phyloP scores from a whole-genome alignment of 2,888 invertebrate species.

The Rotaria socialis region DNA sequence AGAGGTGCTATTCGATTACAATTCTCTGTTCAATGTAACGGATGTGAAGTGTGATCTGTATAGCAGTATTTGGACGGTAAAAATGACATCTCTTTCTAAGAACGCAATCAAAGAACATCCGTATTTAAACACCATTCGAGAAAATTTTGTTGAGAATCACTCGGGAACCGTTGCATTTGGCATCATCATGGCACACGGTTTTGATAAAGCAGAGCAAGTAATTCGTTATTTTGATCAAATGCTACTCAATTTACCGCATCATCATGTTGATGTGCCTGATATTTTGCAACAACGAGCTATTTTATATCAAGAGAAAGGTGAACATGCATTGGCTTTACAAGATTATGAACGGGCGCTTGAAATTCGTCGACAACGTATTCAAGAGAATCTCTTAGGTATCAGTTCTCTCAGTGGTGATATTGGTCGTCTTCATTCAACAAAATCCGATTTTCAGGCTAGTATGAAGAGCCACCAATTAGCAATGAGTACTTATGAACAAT shows the following conservation, averaged over 20 bases:
- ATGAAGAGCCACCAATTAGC: neutral
- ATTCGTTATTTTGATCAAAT: neutral
- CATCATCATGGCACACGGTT: neutral
- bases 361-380: neutral
- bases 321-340: neutral
- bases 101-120: neutral
- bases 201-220: neutral
- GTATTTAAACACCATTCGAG: neutral
- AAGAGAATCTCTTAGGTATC: neutral
- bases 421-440: neutral
- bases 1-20: neutral
- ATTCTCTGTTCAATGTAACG: slow-evolving; percentile 2
- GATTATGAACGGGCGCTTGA: neutral
- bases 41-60: neutral
- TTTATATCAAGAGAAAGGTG: neutral
- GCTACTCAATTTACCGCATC: neutral
- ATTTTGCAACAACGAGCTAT: slow-evolving; percentile 1
- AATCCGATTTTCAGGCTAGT: neutral
- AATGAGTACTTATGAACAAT: neutral
- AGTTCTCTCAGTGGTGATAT: neutral
- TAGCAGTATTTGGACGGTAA: neutral
- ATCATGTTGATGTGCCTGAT: neutral
- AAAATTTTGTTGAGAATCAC: neutral
- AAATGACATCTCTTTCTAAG: neutral
- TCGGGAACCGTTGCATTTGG: neutral